A percentile compares a stretch with the other conserved stretches of the same genome.
These are phyloP conservation scores for Listronotus bonariensis DNA, from an alignment of 1,140 invertebrate species.

Conservation along the genomic window DNA sequence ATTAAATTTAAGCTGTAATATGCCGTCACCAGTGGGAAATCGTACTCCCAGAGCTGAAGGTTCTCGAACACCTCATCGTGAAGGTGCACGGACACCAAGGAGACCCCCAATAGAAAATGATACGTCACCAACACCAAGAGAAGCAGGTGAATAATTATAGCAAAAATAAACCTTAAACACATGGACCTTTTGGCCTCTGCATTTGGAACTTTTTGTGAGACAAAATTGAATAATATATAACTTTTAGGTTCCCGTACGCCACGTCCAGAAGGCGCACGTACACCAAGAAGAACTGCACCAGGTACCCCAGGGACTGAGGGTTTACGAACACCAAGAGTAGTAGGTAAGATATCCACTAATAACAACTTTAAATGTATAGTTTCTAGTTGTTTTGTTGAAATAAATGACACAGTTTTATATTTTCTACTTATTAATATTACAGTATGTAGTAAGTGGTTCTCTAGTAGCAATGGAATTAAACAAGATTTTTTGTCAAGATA, in stretches of 20 bases:
- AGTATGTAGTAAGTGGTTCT: too few species aligned
- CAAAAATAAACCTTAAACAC: neutral
- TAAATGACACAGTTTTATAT: too few species aligned
- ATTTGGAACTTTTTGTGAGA: too few species aligned
- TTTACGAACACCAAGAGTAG: slow-evolving; percentile 9
- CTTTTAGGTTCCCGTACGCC: slow-evolving; percentile 13
- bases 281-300: slow-evolving; percentile 11
- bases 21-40: slow-evolving; percentile 22
- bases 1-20: neutral
- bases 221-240: too few species aligned
- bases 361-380: too few species aligned
- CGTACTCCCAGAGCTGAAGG: slow-evolving; percentile 26
- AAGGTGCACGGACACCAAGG: slow-evolving; percentile 21
- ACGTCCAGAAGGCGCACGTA: slow-evolving; percentile 12
- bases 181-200: too few species aligned
- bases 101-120: neutral
- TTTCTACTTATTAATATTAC: too few species aligned
- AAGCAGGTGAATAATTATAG: slow-evolving; percentile 1
- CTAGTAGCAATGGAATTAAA: too few species aligned
- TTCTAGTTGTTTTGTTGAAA: too few species aligned
- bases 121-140: slow-evolving; percentile 11
- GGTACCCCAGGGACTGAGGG: slow-evolving; percentile 13
- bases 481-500: too few species aligned
- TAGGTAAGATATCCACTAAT: neutral
- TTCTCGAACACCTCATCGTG: slow-evolving; percentile 15